Percentiles rank a stretch among this genome's conserved stretches.
Conservation (phyloP, 2,888 invertebrate species). For the Plusia festucae region DNA sequence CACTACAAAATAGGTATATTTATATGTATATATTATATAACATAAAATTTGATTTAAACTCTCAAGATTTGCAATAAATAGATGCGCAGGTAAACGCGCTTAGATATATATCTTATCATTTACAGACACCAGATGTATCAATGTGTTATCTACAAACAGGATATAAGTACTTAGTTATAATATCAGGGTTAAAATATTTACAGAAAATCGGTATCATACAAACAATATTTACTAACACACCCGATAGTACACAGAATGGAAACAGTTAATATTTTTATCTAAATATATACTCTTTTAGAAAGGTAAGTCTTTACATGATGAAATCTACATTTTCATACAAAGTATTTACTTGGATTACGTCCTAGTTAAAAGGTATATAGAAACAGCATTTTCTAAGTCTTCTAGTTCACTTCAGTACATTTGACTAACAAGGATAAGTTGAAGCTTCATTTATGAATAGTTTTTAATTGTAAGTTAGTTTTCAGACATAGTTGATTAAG, state of each 20-base stretch:
- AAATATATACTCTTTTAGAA: constrained; percentile 3
- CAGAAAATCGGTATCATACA: neutral
- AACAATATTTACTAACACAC: neutral
- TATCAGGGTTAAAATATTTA: neutral
- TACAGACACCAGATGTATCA: neutral
- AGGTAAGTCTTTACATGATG: neutral
- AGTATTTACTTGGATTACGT: neutral
- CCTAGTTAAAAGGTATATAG: constrained; percentile 23
- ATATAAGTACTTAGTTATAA: neutral
- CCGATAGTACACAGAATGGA: neutral
- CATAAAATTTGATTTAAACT: neutral
- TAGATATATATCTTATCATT: neutral
- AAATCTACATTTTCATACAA: neutral
- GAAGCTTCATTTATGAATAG: neutral
- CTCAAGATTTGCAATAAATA: neutral
- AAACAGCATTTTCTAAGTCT: constrained; percentile 36
- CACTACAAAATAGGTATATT: neutral
- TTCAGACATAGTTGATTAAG: no score
- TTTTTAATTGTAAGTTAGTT: no score
- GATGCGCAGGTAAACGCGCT: neutral
- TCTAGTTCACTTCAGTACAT: constrained; percentile 43
- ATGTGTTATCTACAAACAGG: neutral
- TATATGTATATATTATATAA: neutral
- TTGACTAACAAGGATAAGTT: constrained; percentile 4
- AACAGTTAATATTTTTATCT: neutral